These are phyloP conservation scores for Charadrius vociferus DNA, from an alignment of 2,113 vertebrate genomes.

Conservation along the genomic window DNA sequence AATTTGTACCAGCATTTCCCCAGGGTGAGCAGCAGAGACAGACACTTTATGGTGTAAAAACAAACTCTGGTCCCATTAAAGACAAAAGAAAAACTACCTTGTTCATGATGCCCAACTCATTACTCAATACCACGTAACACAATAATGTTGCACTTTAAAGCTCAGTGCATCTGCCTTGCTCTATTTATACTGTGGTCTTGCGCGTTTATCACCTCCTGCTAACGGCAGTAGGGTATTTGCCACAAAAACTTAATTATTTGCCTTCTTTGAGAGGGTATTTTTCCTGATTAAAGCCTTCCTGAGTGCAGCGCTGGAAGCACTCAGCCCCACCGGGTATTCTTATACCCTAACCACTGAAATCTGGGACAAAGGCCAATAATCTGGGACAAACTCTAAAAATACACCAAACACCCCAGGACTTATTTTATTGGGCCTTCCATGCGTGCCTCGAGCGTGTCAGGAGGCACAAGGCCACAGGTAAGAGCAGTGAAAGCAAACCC, in stretches of 20 bases:
- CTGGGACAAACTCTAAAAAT: conserved; percentile 63
- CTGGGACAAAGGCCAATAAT: conserved; percentile 61
- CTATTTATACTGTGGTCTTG: conserved; percentile 20
- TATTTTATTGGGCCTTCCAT: conserved; percentile 20
- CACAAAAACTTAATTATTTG: conserved; percentile 62
- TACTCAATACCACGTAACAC: not conserved
- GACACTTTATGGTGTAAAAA: not conserved
- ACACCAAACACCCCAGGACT: not conserved
- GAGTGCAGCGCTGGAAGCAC: conserved; percentile 26
- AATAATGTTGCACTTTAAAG: not conserved
- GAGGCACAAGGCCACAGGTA: conserved; percentile 24
- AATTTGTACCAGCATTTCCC: not conserved
- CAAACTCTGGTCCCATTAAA: not conserved
- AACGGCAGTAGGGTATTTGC: conserved; percentile 14
- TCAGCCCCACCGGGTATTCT: conserved; percentile 12
- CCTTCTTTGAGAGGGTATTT: conserved; percentile 26
- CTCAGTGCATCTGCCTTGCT: not conserved
- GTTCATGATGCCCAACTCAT: not conserved
- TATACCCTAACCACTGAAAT: conserved; percentile 50
- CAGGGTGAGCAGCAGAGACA: not conserved
- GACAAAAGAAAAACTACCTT: not conserved
- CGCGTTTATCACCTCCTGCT: conserved; percentile 39
- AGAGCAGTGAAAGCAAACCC: not conserved
- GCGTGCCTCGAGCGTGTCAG: not conserved
- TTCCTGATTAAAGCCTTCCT: conserved; percentile 50